These are phyloP conservation scores for Iguana delicatissima DNA, from an alignment of 2,797 vertebrate genomes.

Conservation along the genomic window DNA sequence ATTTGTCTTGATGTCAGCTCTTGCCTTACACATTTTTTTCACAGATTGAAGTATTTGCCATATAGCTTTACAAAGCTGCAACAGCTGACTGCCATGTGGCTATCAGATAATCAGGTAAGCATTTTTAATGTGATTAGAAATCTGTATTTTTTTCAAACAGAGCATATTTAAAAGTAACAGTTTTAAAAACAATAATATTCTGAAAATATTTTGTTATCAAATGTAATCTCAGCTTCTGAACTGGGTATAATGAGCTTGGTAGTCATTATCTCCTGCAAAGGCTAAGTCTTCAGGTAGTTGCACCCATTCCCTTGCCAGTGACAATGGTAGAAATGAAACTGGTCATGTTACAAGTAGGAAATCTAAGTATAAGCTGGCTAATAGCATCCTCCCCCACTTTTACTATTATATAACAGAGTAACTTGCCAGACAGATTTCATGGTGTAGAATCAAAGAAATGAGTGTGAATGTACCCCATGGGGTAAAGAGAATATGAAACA, in stretches of 20 bases:
- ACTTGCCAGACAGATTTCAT: neutral
- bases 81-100: slow-evolving; percentile 98
- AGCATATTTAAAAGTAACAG: neutral
- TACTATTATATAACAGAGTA: neutral
- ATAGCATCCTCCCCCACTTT: neutral
- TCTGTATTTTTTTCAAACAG: neutral
- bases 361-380: neutral
- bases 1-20: slow-evolving; percentile 26
- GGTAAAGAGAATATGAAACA: neutral
- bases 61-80: slow-evolving; percentile 96
- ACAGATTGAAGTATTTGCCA: slow-evolving; percentile 94
- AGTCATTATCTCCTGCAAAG: neutral
- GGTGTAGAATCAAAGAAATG: neutral
- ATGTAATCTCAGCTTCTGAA: neutral
- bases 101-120: slow-evolving; percentile 97
- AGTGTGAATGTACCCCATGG: too few species aligned
- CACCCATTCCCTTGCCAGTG: neutral
- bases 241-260: fast-evolving
- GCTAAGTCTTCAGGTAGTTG: neutral
- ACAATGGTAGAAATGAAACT: neutral
- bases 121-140: slow-evolving; percentile 31
- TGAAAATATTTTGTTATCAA: neutral
- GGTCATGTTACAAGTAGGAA: neutral
- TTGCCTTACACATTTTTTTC: slow-evolving; percentile 55
- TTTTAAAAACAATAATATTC: neutral